Evolutionary conservation across 1,140 invertebrate genomes (phyloP).

Genomic region (Drosophila bifasciata): DNA sequence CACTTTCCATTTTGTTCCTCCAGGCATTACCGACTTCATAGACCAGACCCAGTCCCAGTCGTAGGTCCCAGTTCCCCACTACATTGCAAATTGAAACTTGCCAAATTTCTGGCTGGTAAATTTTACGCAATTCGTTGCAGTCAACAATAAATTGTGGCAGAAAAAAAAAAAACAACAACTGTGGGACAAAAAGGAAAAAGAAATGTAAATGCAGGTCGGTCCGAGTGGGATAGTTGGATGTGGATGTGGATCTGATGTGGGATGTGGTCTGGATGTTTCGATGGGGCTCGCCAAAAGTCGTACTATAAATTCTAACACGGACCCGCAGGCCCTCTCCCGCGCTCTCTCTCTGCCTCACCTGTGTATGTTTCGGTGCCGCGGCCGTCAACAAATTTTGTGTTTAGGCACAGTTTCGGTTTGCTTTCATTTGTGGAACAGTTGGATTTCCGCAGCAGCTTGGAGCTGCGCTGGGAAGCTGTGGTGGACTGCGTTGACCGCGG

Average conservation of each 20-base stretch:
- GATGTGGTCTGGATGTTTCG: too few relatives aligned
- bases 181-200: slow-evolving; percentile 44
- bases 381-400: slow-evolving; percentile 43
- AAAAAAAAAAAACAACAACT: slow-evolving; percentile 29
- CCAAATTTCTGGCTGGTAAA: slow-evolving; percentile 72
- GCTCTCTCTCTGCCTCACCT: slow-evolving; percentile 25
- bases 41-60: slow-evolving; percentile 17
- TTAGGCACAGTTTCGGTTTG: slow-evolving; percentile 61
- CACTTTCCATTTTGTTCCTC: slow-evolving; percentile 56
- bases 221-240: too few relatives aligned
- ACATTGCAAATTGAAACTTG: slow-evolving; percentile 69
- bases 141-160: slow-evolving; percentile 77
- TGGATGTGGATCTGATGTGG: too few relatives aligned
- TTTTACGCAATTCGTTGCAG: slow-evolving; percentile 80
- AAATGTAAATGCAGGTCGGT: slow-evolving; percentile 66
- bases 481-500: not conserved
- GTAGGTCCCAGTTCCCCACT: too few relatives aligned
- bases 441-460: slow-evolving; percentile 12
- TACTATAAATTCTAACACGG: slow-evolving; percentile 68
- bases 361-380: not conserved
- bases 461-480: too few relatives aligned
- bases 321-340: slow-evolving; percentile 30
- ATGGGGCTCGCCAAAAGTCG: slow-evolving; percentile 20
- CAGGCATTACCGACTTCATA: slow-evolving; percentile 61
- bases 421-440: slow-evolving; percentile 46